Conservation (phyloP, 1,140 invertebrate genomes). For the Neelides sp. region DNA sequence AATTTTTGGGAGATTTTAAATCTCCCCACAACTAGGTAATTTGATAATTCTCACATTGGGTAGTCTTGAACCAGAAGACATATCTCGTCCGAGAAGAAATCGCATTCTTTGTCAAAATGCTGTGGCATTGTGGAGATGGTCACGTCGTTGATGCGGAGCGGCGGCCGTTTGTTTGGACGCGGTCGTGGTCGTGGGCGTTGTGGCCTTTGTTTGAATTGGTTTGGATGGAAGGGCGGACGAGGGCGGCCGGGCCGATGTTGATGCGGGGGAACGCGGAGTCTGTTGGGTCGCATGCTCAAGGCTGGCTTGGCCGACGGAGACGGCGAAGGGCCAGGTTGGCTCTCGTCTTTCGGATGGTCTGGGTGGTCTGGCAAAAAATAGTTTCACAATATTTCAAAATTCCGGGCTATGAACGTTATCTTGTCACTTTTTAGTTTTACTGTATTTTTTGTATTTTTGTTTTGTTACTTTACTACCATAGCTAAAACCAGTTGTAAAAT, state of each 20-base stretch:
- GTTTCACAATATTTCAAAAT: too few relatives aligned
- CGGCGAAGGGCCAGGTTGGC: too few relatives aligned
- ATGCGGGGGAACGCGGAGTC: not conserved
- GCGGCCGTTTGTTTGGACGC: not conserved
- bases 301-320: not conserved
- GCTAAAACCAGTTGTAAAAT: too few relatives aligned
- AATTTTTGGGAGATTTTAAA: too few relatives aligned
- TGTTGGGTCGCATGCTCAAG: not conserved
- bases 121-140: conserved; percentile 27
- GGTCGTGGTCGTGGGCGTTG: not conserved
- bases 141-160: conserved; percentile 27
- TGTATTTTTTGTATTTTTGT: too few relatives aligned
- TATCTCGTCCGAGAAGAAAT: conserved; percentile 58
- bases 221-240: conserved; percentile 3
- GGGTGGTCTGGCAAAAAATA: too few relatives aligned
- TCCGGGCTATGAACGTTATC: too few relatives aligned
- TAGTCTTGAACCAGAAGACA: conserved; percentile 61
- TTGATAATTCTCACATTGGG: conserved; percentile 49
- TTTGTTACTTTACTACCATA: too few relatives aligned
- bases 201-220: conserved; percentile 6
- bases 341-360: conserved; percentile 24
- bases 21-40: too few relatives aligned
- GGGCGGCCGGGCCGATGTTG: not conserved
- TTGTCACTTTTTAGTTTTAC: too few relatives aligned
- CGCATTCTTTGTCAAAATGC: conserved; percentile 41